A percentile compares a stretch with the other conserved stretches of the same genome.
Conservation (phyloP, 1,140 invertebrate species). For the Lepidostoma basale region DNA sequence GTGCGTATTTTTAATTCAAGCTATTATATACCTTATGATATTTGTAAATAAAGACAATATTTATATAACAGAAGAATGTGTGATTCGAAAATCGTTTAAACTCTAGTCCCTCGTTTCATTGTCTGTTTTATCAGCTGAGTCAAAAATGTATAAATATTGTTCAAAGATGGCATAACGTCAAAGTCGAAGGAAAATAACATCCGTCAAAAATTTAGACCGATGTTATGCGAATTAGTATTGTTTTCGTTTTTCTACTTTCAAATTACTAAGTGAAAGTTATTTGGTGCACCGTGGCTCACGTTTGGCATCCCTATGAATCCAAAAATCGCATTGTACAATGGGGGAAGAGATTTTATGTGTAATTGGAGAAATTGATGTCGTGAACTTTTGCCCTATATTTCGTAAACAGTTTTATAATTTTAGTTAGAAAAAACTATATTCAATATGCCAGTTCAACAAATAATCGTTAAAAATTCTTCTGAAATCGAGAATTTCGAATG, state of each 20-base stretch:
- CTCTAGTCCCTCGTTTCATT: no score
- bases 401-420: conserved; percentile 27
- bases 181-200: conserved; percentile 29
- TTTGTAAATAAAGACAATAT: no score
- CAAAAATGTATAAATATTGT: conserved; percentile 21
- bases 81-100: no score
- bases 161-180: conserved; percentile 32
- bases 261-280: not conserved
- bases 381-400: conserved; percentile 40
- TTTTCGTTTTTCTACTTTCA: conserved; percentile 2
- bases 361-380: conserved; percentile 28
- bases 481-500: conserved; percentile 61
- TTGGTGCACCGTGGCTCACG: not conserved
- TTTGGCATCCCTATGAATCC: not conserved
- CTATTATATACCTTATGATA: no score
- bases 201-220: conserved; percentile 17
- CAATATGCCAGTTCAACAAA: conserved; percentile 60
- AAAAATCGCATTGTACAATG: conserved; percentile 14
- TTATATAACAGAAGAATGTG: no score
- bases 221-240: conserved; percentile 16
- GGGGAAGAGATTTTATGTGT: conserved; percentile 5
- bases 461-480: conserved; percentile 59
- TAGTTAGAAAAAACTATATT: conserved; percentile 13
- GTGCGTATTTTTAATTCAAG: no score
- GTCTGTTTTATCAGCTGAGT: conserved; percentile 25